These are phyloP conservation scores for Hypotaenidia philippensis DNA, from an alignment of 2,797 vertebrate species.

Conservation along the genomic window DNA sequence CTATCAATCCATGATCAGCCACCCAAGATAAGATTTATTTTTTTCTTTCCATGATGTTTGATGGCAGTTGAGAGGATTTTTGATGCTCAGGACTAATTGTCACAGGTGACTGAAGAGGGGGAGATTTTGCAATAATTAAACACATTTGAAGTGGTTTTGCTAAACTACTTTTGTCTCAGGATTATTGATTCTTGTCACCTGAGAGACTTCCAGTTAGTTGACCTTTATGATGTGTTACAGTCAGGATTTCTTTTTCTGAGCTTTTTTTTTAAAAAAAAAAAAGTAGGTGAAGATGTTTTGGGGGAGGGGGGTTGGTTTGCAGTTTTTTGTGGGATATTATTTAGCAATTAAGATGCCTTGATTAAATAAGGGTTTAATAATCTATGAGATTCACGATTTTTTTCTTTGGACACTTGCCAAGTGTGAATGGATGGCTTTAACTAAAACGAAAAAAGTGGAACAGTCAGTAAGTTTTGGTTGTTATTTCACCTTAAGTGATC, in stretches of 20 bases:
- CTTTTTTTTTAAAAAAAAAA: not conserved
- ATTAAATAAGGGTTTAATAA: slow-evolving; percentile 34
- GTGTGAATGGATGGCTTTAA: slow-evolving; percentile 38
- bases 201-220: not conserved
- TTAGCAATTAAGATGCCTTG: not conserved
- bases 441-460: slow-evolving; percentile 31
- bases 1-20: not conserved
- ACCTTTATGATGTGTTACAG: not conserved
- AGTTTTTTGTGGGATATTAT: not conserved
- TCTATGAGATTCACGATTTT: slow-evolving; percentile 25
- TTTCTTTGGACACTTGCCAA: not conserved
- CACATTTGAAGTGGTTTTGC: not conserved
- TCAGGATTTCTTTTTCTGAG: not conserved
- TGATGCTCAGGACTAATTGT: not conserved
- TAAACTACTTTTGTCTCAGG: not conserved
- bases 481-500: slow-evolving; percentile 45
- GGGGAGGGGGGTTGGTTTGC: no score
- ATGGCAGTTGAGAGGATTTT: not conserved
- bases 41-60: not conserved
- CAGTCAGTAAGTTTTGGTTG: slow-evolving; percentile 24
- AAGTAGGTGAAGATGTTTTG: not conserved
- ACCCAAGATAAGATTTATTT: not conserved
- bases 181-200: not conserved
- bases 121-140: not conserved
- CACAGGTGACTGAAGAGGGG: not conserved